Evolutionary conservation across 2,113 vertebrate genomes (phyloP).

Genomic region (zebrafish (Danio rerio)): GRCz12tu NC_133194.1:22027001-22027500

Average conservation of each 20-base stretch:
- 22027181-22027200: conserved; percentile 99
- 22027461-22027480: conserved; percentile 78
- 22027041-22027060: conserved; percentile 77
- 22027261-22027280: conserved; percentile 86
- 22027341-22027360: conserved; percentile 83
- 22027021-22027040: conserved; percentile 84
- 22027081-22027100: conserved; percentile 87
- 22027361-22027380: conserved; percentile 86
- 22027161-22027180: conserved; percentile 98
- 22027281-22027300: conserved; percentile 88
- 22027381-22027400: conserved; percentile 71
- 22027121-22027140: conserved; percentile 94
- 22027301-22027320: conserved; percentile 85
- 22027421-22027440: conserved; percentile 80
- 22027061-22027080: conserved; percentile 78
- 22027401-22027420: conserved; percentile 78
- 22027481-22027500: conserved; percentile 79
- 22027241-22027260: conserved; percentile 96
- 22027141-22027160: conserved; percentile 99
- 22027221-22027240: conserved; percentile 97
- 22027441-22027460: conserved; percentile 82
- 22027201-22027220: conserved; percentile 99
- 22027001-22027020: conserved; percentile 75
- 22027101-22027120: conserved; percentile 92
- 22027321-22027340: conserved; percentile 85